Conservation (phyloP, 2,888 invertebrate species). For the Melolontha melolontha region DNA sequence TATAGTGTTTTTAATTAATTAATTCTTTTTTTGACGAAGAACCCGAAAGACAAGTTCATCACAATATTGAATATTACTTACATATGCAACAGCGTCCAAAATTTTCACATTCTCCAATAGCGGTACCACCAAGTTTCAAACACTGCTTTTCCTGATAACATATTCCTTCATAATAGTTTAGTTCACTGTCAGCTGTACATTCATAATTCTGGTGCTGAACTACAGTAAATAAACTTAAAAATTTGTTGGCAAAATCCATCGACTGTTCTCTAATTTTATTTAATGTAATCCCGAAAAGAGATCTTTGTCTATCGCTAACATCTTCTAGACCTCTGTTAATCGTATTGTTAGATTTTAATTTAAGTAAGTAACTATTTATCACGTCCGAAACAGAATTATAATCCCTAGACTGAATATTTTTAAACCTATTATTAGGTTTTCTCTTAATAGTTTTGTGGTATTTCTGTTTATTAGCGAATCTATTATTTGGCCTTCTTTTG, state of each 20-base stretch:
- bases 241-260: slow-evolving; percentile 61
- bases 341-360: slow-evolving; percentile 34
- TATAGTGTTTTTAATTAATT: too few species aligned
- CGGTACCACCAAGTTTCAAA: slow-evolving; percentile 70
- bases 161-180: slow-evolving; percentile 74
- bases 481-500: slow-evolving; percentile 7
- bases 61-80: slow-evolving; percentile 69
- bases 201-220: slow-evolving; percentile 76
- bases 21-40: too few species aligned
- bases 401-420: slow-evolving; percentile 10
- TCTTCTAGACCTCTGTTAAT: slow-evolving; percentile 2
- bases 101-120: slow-evolving; percentile 78
- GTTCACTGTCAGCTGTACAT: slow-evolving; percentile 69
- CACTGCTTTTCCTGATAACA: slow-evolving; percentile 80
- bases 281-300: slow-evolving; percentile 33
- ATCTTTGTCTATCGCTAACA: not conserved
- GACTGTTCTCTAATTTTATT: slow-evolving; percentile 55
- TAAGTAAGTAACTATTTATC: slow-evolving; percentile 19
- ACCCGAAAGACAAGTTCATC: too few species aligned
- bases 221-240: slow-evolving; percentile 78
- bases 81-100: slow-evolving; percentile 82
- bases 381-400: slow-evolving; percentile 4
- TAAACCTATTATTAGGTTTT: not conserved
- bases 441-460: slow-evolving; percentile 5
- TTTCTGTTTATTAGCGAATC: not conserved